A percentile compares a stretch with the other conserved stretches of the same genome.
Evolutionary conservation across 2,888 invertebrate genomes (phyloP).

Genomic region (Ophion costatus): DNA sequence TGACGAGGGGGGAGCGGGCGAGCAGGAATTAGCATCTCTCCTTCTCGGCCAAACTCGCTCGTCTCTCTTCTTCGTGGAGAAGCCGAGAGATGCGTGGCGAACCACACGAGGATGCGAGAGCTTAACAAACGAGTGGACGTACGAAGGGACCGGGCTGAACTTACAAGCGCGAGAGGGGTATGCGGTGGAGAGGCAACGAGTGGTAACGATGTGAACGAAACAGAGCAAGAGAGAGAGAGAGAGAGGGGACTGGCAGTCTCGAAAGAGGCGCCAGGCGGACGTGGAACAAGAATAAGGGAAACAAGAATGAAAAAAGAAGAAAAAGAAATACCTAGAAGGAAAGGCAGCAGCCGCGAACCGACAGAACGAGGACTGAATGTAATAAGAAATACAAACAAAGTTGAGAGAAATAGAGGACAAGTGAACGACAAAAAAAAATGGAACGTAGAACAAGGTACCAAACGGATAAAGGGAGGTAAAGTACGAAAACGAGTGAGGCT

Average conservation of each 20-base stretch:
- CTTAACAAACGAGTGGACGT: constrained; percentile 44
- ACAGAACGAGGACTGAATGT: constrained; percentile 51
- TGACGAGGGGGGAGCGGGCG: neutral
- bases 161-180: neutral
- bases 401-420: constrained; percentile 41
- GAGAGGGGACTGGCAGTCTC: constrained; percentile 37
- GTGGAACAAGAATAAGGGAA: constrained; percentile 69
- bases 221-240: constrained; percentile 34
- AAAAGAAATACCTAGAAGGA: constrained; percentile 19
- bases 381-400: constrained; percentile 40
- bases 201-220: constrained; percentile 15
- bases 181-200: neutral
- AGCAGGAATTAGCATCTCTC: constrained; percentile 61
- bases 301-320: constrained; percentile 55
- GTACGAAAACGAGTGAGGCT: neutral
- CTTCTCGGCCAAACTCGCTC: constrained; percentile 23
- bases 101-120: constrained; percentile 33
- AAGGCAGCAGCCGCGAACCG: constrained; percentile 49
- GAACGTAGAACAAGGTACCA: neutral
- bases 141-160: constrained; percentile 39
- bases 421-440: constrained; percentile 36
- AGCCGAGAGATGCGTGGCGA: constrained; percentile 6
- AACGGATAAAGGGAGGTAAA: neutral
- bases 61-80: constrained; percentile 23
- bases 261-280: constrained; percentile 61